A percentile compares a stretch with the other conserved stretches of the same genome.
phyloP scores from a whole-genome alignment of 1,140 invertebrate species.

The Dufourea novaeangliae region DNA sequence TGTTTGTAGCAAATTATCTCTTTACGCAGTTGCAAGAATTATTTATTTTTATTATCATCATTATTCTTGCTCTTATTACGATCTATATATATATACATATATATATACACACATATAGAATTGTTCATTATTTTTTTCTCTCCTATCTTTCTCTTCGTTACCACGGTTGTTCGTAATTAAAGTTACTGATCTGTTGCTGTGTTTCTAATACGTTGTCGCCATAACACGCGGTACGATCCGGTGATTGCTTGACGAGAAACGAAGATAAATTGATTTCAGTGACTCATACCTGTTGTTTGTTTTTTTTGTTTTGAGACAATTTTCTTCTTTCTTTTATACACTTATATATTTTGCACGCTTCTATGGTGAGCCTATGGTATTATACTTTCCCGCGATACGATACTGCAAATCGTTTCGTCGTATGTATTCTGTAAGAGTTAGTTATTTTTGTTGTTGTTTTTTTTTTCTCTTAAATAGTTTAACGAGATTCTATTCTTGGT shows the following conservation, averaged over 20 bases:
- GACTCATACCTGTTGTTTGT: constrained; percentile 42
- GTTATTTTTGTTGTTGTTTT: constrained; percentile 8
- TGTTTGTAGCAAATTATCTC: constrained; percentile 81
- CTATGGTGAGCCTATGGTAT: constrained; percentile 75
- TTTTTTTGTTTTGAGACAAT: constrained; percentile 22
- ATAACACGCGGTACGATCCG: constrained; percentile 5
- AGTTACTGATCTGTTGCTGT: constrained; percentile 5
- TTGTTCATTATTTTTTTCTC: constrained; percentile 42
- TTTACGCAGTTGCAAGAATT: constrained; percentile 79
- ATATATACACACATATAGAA: not conserved
- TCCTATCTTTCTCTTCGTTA: constrained; percentile 44
- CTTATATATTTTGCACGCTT: constrained; percentile 77
- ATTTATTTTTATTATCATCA: constrained; percentile 50
- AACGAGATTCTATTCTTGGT: constrained; percentile 69
- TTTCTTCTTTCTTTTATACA: constrained; percentile 30
- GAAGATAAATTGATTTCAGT: constrained; percentile 22
- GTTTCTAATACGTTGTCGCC: constrained; percentile 10
- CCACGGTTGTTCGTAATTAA: constrained; percentile 13
- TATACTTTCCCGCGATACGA: constrained; percentile 55
- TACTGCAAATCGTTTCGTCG: constrained; percentile 8
- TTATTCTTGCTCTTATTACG: constrained; percentile 49
- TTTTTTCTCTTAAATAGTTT: too few species aligned
- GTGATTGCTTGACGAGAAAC: constrained; percentile 18
- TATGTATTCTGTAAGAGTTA: constrained; percentile 1
- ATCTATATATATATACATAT: not conserved